phyloP scores from a whole-genome alignment of 2,888 invertebrate genomes.

The Trissolcus brochymenae region DNA sequence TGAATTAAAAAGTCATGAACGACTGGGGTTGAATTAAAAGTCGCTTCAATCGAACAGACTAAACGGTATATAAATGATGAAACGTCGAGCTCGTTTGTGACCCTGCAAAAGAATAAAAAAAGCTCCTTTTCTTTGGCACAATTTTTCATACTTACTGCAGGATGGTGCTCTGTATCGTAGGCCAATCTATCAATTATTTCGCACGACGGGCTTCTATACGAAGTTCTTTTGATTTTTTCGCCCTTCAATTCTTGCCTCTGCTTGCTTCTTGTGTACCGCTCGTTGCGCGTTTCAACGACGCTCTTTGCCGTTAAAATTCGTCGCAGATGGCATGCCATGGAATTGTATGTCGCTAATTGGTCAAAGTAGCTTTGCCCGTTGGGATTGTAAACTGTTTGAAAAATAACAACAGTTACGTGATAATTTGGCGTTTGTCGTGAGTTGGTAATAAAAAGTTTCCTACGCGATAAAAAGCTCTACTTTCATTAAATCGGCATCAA shows the following conservation, averaged over 20 bases:
- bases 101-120: not conserved
- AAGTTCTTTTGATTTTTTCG: slow-evolving; percentile 44
- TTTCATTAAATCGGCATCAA: slow-evolving; percentile 16
- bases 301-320: slow-evolving; percentile 70
- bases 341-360: slow-evolving; percentile 70
- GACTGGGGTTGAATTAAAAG: no score
- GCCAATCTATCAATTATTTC: slow-evolving; percentile 69
- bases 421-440: slow-evolving; percentile 6
- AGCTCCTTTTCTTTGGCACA: not conserved
- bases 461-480: not conserved
- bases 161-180: slow-evolving; percentile 70
- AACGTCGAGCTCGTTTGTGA: not conserved
- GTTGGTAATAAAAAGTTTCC: not conserved
- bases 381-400: slow-evolving; percentile 67
- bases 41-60: not conserved
- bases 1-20: no score
- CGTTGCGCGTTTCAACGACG: slow-evolving; percentile 69
- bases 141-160: slow-evolving; percentile 64
- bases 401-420: slow-evolving; percentile 18
- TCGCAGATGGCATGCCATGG: slow-evolving; percentile 70
- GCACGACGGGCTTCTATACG: slow-evolving; percentile 56
- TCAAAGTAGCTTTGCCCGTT: slow-evolving; percentile 70
- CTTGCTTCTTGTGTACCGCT: slow-evolving; percentile 60
- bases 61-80: not conserved
- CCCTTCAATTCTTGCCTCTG: slow-evolving; percentile 39